phyloP scores from a whole-genome alignment of 2,888 invertebrate genomes.

The Nomada fabriciana region DNA sequence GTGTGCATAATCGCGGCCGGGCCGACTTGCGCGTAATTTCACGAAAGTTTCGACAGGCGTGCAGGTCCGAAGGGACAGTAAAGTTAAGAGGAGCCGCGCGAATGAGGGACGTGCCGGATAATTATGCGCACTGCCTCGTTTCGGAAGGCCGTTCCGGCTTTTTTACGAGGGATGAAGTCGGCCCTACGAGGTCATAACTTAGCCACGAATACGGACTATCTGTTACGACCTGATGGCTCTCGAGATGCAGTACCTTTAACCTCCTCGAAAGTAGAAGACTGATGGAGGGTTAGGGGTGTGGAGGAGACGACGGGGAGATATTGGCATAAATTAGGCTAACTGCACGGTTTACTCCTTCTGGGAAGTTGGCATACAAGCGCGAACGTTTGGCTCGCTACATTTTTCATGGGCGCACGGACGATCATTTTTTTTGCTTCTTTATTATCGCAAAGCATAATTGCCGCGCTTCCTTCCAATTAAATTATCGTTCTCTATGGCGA shows the following conservation, averaged over 20 bases:
- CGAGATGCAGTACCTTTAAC: slow-evolving; percentile 71
- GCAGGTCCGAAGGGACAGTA: slow-evolving; percentile 63
- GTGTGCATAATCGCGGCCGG: slow-evolving; percentile 56
- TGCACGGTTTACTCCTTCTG: slow-evolving; percentile 68
- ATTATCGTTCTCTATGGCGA: slow-evolving; percentile 39
- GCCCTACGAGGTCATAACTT: slow-evolving; percentile 72
- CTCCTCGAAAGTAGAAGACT: slow-evolving; percentile 43
- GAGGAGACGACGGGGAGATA: slow-evolving; percentile 38
- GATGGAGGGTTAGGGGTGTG: not conserved
- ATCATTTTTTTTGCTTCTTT: slow-evolving; percentile 21
- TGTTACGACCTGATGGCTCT: slow-evolving; percentile 70
- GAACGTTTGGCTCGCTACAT: slow-evolving; percentile 47
- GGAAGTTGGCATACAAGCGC: slow-evolving; percentile 57
- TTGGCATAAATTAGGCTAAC: slow-evolving; percentile 74
- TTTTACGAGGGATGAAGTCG: slow-evolving; percentile 74
- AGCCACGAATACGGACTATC: slow-evolving; percentile 72
- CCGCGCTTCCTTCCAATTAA: slow-evolving; percentile 32
- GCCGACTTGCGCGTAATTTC: slow-evolving; percentile 61
- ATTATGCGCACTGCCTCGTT: slow-evolving; percentile 72
- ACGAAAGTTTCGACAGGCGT: slow-evolving; percentile 63
- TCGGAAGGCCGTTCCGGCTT: slow-evolving; percentile 68
- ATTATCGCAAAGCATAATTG: slow-evolving; percentile 41
- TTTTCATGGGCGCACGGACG: slow-evolving; percentile 56
- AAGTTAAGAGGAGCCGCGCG: slow-evolving; percentile 64
- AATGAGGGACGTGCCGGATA: slow-evolving; percentile 71